Evolutionary conservation across 2,797 vertebrate species (phyloP).

Genomic region (Leptoclinus maculatus): DNA sequence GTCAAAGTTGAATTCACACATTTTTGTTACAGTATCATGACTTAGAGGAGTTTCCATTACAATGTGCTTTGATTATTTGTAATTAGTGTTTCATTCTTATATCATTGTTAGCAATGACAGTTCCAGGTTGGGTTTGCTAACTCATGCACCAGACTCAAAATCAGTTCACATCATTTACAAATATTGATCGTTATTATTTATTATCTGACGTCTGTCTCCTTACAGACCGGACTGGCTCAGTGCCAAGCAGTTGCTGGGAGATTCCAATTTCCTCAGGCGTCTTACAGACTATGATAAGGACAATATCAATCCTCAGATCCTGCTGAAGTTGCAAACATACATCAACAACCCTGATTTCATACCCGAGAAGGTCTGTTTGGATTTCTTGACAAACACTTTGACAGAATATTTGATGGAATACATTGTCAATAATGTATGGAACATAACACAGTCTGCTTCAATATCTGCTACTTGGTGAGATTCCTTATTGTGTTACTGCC

Average conservation of each 20-base stretch:
- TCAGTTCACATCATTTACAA: not conserved
- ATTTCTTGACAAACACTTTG: constrained; percentile 7
- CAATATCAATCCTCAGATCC: constrained; percentile 87
- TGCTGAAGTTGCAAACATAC: constrained; percentile 88
- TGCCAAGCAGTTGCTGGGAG: constrained; percentile 89
- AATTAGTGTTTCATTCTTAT: not conserved
- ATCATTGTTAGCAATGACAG: not conserved
- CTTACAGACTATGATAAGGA: constrained; percentile 89
- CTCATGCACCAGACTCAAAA: not conserved
- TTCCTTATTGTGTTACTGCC: constrained; percentile 9
- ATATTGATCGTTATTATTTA: not conserved
- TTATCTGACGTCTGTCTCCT: not conserved
- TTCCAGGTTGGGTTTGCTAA: not conserved
- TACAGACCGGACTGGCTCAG: constrained; percentile 87
- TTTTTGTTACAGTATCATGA: not conserved
- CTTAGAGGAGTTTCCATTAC: not conserved
- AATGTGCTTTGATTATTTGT: not conserved
- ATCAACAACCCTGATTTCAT: constrained; percentile 88
- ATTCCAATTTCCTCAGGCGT: constrained; percentile 86
- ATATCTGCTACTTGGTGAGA: not conserved
- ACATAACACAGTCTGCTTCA: not conserved
- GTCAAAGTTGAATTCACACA: not conserved
- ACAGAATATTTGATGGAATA: not conserved
- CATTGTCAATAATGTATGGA: not conserved
- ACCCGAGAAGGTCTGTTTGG: constrained; percentile 83